Percentiles rank a stretch among this genome's conserved stretches.
phyloP scores from a whole-genome alignment of 2,888 invertebrate genomes.

The Hydriomena furcata region DNA sequence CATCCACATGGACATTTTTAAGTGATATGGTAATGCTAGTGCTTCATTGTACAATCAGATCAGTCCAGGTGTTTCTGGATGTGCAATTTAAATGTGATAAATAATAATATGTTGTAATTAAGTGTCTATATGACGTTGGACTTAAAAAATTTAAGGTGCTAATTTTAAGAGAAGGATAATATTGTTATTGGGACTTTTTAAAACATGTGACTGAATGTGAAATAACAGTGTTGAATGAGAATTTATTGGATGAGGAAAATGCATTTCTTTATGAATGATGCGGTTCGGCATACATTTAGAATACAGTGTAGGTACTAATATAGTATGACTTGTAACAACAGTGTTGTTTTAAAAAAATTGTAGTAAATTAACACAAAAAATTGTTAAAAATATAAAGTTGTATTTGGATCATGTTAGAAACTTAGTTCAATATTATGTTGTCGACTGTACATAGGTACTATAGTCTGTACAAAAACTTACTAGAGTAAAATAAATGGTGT shows the following conservation, averaged over 20 bases:
- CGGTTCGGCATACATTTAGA: conserved; percentile 43
- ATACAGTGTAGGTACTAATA: conserved; percentile 67
- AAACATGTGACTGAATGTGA: conserved; percentile 30
- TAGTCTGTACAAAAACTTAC: conserved; percentile 30
- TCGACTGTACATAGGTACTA: conserved; percentile 23
- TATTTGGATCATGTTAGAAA: conserved; percentile 24
- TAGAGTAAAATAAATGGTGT: conserved; percentile 16
- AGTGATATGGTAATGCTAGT: conserved; percentile 34
- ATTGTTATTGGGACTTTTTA: conserved; percentile 32
- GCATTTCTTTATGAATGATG: conserved; percentile 37
- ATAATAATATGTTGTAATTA: conserved; percentile 43
- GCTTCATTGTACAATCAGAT: conserved; percentile 42
- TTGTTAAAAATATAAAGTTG: conserved; percentile 13
- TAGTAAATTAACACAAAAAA: conserved; percentile 14
- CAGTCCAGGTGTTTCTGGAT: conserved; percentile 60
- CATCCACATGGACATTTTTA: conserved; percentile 56
- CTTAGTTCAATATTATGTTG: conserved; percentile 24
- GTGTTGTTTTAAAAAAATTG: conserved; percentile 65
- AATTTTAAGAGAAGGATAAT: conserved; percentile 34
- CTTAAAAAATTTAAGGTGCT: conserved; percentile 71
- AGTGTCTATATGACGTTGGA: conserved; percentile 58
- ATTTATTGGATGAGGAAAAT: conserved; percentile 39
- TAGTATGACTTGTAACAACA: conserved; percentile 79
- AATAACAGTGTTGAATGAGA: conserved; percentile 37
- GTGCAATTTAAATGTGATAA: conserved; percentile 81